Conservation (phyloP, 2,888 invertebrate species). For the Isoperla grammatica region DNA sequence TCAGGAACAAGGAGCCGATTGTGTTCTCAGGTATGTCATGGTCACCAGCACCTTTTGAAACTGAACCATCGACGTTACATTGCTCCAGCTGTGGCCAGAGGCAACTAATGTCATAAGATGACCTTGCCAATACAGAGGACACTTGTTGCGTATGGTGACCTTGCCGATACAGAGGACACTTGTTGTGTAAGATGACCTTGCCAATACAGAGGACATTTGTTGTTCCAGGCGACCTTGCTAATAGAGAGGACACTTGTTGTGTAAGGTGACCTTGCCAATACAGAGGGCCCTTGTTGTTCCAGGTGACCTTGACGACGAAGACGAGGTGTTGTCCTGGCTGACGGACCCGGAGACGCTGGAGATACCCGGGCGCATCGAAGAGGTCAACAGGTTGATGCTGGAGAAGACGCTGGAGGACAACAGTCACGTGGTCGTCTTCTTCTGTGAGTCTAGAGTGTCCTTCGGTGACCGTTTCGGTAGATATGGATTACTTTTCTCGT, state of each 20-base stretch:
- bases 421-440: constrained; percentile 85
- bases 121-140: no score
- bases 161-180: no score
- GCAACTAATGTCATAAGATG: not conserved
- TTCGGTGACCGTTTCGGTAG: not conserved
- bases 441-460: constrained; percentile 88
- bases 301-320: constrained; percentile 86
- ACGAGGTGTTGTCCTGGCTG: constrained; percentile 85
- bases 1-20: constrained; percentile 85
- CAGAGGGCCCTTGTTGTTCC: no score
- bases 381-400: constrained; percentile 84
- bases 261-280: no score
- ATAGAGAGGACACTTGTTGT: no score
- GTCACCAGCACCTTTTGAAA: no score
- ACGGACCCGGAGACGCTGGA: constrained; percentile 86
- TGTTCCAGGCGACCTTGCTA: no score
- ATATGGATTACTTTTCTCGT: not conserved
- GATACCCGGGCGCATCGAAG: constrained; percentile 89
- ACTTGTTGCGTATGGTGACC: no score
- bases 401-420: constrained; percentile 84
- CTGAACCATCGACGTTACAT: no score
- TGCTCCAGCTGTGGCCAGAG: not conserved
- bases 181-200: no score
- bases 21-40: constrained; percentile 57
- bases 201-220: no score